Evolutionary conservation across 2,888 invertebrate species (phyloP).

Genomic region (Venusia cambrica): DNA sequence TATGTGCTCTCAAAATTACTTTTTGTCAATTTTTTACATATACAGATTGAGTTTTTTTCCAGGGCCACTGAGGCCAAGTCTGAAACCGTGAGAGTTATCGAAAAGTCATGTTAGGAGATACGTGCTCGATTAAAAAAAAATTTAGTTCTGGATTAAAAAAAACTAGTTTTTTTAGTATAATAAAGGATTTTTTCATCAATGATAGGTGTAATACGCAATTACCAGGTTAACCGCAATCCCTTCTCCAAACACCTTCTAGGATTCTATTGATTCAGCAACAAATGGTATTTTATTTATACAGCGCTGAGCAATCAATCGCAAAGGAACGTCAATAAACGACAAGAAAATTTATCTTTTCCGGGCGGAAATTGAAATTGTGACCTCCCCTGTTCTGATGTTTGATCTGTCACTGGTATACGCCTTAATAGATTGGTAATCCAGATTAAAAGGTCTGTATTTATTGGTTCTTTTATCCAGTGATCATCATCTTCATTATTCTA

Average conservation of each 20-base stretch:
- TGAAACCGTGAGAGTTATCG: too few relatives aligned
- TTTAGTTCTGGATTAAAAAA: too few relatives aligned
- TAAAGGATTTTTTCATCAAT: too few relatives aligned
- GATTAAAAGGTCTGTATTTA: too few relatives aligned
- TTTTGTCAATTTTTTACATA: too few relatives aligned
- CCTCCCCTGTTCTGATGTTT: conserved; percentile 34
- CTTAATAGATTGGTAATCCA: conserved; percentile 6
- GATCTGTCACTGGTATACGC: conserved; percentile 3
- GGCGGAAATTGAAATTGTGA: conserved; percentile 65
- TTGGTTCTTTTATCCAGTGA: neutral
- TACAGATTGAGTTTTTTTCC: too few relatives aligned
- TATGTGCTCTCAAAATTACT: too few relatives aligned
- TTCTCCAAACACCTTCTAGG: conserved; percentile 5
- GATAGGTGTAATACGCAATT: conserved; percentile 3
- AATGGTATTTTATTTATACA: conserved; percentile 45
- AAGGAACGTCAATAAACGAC: conserved; percentile 55
- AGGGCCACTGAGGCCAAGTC: too few relatives aligned
- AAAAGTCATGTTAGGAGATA: too few relatives aligned
- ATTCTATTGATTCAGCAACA: conserved; percentile 12
- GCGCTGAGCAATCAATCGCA: conserved; percentile 52
- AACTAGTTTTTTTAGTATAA: too few relatives aligned
- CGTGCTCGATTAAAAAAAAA: too few relatives aligned
- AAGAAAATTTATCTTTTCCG: conserved; percentile 61
- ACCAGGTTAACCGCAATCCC: neutral
- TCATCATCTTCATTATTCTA: neutral